Percentiles rank a stretch among this genome's conserved stretches.
Evolutionary conservation across 2,888 invertebrate genomes (phyloP).

Genomic region (Nudaria mundana): DNA sequence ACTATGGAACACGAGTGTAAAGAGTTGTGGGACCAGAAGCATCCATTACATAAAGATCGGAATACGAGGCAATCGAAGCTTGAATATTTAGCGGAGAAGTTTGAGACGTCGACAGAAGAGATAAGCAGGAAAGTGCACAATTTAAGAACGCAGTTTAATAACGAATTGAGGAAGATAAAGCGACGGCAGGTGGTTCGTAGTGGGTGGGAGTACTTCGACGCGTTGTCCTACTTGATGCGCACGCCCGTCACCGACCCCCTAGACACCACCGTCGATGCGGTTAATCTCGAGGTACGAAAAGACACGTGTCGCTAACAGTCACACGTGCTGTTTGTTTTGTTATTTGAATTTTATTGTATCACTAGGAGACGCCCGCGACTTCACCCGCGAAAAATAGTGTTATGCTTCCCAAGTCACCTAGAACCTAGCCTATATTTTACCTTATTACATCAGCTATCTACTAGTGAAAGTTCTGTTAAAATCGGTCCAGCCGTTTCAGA

Average conservation of each 20-base stretch:
- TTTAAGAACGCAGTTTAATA: conserved; percentile 67
- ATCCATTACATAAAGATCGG: conserved; percentile 55
- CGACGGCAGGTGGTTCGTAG: conserved; percentile 50
- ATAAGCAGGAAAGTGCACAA: conserved; percentile 69
- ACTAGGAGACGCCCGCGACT: too few relatives aligned
- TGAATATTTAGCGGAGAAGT: conserved; percentile 59
- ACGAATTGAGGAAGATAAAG: conserved; percentile 68
- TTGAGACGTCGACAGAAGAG: conserved; percentile 62
- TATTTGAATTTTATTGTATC: not conserved
- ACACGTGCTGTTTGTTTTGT: conserved; percentile 5
- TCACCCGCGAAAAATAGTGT: too few relatives aligned
- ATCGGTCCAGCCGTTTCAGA: too few relatives aligned
- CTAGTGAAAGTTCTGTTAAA: too few relatives aligned
- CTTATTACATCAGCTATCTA: too few relatives aligned
- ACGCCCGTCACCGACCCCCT: conserved; percentile 48
- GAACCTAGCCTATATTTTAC: too few relatives aligned
- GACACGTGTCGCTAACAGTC: conserved; percentile 6
- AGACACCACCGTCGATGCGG: conserved; percentile 49
- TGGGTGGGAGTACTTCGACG: conserved; percentile 72
- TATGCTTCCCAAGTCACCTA: too few relatives aligned
- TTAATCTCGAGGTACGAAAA: conserved; percentile 62
- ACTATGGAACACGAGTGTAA: conserved; percentile 59
- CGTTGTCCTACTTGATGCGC: conserved; percentile 58
- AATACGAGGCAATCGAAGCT: conserved; percentile 48
- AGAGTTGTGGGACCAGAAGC: conserved; percentile 64